A percentile compares a stretch with the other conserved stretches of the same genome.
These are phyloP conservation scores for Epistrophe grossulariae DNA, from an alignment of 2,888 invertebrate species.

Conservation along the genomic window DNA sequence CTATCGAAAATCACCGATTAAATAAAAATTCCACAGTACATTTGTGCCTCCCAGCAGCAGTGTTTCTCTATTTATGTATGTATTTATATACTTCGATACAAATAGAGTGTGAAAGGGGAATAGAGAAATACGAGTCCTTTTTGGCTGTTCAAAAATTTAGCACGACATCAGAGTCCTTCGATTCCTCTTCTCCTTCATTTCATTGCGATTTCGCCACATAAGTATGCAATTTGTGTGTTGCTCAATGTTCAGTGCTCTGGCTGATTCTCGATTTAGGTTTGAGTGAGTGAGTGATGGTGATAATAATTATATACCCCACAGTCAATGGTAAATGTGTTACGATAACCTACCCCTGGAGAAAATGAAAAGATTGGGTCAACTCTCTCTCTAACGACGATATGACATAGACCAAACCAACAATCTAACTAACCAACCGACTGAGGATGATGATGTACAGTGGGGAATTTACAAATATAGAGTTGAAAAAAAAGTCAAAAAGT, in stretches of 20 bases:
- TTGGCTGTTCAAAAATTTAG: slow-evolving; percentile 18
- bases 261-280: background rate
- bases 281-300: slow-evolving; percentile 37
- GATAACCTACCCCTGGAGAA: slow-evolving; percentile 63
- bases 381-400: slow-evolving; percentile 33
- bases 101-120: background rate
- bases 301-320: slow-evolving; percentile 70
- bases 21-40: slow-evolving; percentile 72
- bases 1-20: slow-evolving; percentile 72
- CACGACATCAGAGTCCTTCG: slow-evolving; percentile 41
- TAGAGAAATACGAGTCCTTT: slow-evolving; percentile 10
- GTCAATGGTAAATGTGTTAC: slow-evolving; percentile 73
- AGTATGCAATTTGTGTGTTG: slow-evolving; percentile 58
- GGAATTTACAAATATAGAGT: background rate
- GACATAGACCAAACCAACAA: slow-evolving; percentile 10
- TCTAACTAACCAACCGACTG: background rate
- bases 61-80: background rate
- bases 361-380: slow-evolving; percentile 60
- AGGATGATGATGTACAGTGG: background rate
- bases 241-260: slow-evolving; percentile 17
- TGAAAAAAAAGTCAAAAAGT: background rate
- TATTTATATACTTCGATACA: background rate
- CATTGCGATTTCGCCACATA: slow-evolving; percentile 31
- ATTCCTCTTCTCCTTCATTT: slow-evolving; percentile 4
- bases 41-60: slow-evolving; percentile 34